A percentile compares a stretch with the other conserved stretches of the same genome.
phyloP scores from a whole-genome alignment of 2,888 invertebrate genomes.

The Rotaria macrura region DNA sequence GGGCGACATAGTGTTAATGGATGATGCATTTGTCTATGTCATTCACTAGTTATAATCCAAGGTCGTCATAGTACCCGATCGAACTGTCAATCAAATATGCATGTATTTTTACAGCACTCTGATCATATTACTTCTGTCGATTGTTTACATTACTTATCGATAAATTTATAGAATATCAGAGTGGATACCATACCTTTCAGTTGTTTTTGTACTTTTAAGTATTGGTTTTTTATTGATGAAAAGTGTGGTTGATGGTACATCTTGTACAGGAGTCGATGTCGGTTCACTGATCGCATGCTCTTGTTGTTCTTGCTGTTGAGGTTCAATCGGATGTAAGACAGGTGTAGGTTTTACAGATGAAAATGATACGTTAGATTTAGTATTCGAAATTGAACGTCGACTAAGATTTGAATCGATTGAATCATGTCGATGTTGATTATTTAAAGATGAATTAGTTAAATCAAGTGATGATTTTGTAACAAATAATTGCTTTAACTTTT shows the following conservation, averaged over 20 bases:
- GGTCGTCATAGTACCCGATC: neutral
- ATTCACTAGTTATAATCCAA: neutral
- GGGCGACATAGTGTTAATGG: neutral
- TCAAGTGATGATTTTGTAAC: neutral
- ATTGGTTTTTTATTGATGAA: neutral
- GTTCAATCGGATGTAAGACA: neutral
- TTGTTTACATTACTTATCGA: neutral
- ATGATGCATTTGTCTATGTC: neutral
- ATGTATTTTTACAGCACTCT: neutral
- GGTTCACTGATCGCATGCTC: neutral
- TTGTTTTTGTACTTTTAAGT: neutral
- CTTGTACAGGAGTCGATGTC: neutral
- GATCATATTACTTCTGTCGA: neutral
- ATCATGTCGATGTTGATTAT: neutral
- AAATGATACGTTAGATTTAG: neutral
- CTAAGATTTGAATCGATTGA: neutral
- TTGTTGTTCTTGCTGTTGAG: neutral
- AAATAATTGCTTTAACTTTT: constrained; percentile 4
- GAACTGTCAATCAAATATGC: neutral
- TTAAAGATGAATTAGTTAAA: neutral
- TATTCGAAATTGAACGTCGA: neutral
- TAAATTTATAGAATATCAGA: neutral
- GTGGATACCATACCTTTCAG: neutral
- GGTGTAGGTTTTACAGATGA: neutral
- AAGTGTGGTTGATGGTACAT: neutral